A percentile compares a stretch with the other conserved stretches of the same genome.
Conservation (phyloP, 2,888 invertebrate species). For the Amphipoea oculea region DNA sequence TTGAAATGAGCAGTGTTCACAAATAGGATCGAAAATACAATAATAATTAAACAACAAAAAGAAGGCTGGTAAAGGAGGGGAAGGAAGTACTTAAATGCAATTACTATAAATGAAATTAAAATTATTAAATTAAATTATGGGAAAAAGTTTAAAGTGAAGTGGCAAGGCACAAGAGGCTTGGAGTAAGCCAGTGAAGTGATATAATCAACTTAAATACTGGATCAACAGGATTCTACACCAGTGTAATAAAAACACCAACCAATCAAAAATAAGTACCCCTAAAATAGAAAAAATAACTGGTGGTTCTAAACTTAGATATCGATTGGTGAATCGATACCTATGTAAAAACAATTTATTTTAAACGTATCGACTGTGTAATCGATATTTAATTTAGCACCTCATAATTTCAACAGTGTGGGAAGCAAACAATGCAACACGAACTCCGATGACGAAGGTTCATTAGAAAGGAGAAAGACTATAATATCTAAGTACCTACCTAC, state of each 20-base stretch:
- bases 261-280: neutral
- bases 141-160: neutral
- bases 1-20: too few species aligned
- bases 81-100: too few species aligned
- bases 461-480: neutral
- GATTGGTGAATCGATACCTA: neutral
- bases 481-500: neutral
- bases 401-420: constrained; percentile 22
- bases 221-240: neutral
- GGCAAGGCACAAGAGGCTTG: neutral
- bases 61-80: too few species aligned
- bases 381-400: constrained; percentile 13
- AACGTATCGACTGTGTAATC: neutral
- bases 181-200: neutral
- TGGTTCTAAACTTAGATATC: neutral
- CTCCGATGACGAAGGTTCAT: constrained; percentile 10
- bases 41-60: too few species aligned
- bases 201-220: neutral
- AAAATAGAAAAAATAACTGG: neutral
- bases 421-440: constrained; percentile 17
- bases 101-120: too few species aligned
- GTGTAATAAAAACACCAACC: neutral
- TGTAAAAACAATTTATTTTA: neutral
- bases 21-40: too few species aligned
- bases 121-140: neutral